Percentiles rank a stretch among this genome's conserved stretches.
Conservation (phyloP, 2,113 vertebrate genomes). For the Oriolus oriolus region DNA sequence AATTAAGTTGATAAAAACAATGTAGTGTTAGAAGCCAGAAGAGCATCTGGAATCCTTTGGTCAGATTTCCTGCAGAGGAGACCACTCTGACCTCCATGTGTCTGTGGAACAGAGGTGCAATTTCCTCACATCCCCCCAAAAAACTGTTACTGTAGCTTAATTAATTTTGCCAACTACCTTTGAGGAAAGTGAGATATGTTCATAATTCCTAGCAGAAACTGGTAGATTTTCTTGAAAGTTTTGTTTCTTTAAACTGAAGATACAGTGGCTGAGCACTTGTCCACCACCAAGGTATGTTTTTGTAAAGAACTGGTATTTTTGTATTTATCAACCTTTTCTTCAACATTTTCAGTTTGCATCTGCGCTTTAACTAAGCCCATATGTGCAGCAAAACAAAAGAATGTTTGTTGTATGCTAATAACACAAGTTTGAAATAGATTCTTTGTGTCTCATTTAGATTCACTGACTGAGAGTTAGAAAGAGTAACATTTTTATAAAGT, state of each 20-base stretch:
- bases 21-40: neutral
- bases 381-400: neutral
- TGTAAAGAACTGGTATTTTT: neutral
- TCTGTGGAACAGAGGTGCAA: neutral
- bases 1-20: neutral
- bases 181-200: neutral
- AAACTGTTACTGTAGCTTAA: fast-evolving
- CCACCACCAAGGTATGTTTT: neutral
- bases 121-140: neutral
- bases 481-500: neutral
- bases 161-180: neutral
- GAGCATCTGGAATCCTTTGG: neutral
- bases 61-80: neutral
- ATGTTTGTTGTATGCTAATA: neutral
- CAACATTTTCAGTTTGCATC: neutral
- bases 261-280: neutral
- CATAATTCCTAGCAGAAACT: neutral
- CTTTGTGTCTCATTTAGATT: neutral
- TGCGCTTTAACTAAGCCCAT: neutral
- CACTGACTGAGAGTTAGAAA: neutral
- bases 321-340: neutral
- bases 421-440: neutral
- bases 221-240: neutral
- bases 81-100: neutral
- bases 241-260: neutral